Percentiles rank a stretch among this genome's conserved stretches.
phyloP scores from a whole-genome alignment of 2,888 invertebrate species.

The Dolichopus griseipennis region DNA sequence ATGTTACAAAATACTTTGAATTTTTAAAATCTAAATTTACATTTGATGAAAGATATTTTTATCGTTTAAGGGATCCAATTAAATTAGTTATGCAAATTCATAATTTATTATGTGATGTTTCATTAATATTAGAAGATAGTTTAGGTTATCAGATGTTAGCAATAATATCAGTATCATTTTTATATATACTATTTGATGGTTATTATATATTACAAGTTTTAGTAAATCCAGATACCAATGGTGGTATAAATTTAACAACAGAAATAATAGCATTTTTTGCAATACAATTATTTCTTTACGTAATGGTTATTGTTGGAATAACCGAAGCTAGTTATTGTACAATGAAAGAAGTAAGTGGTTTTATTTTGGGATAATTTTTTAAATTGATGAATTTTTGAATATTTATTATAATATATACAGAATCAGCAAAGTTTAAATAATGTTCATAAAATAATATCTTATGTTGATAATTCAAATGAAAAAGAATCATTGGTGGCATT shows the following conservation, averaged over 20 bases:
- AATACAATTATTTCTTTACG: conserved; percentile 37
- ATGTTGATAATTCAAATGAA: conserved; percentile 33
- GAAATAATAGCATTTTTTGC: conserved; percentile 39
- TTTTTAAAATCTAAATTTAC: not conserved
- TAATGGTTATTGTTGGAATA: conserved; percentile 35
- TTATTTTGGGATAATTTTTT: not conserved
- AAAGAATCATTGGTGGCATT: conserved; percentile 34
- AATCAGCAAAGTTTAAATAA: conserved; percentile 32
- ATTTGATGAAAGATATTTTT: not conserved
- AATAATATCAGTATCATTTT: conserved; percentile 37
- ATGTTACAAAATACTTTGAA: not conserved
- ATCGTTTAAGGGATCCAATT: not conserved
- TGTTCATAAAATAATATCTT: conserved; percentile 38
- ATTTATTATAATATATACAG: conserved; percentile 13
- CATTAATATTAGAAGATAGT: conserved; percentile 36
- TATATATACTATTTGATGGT: conserved; percentile 38
- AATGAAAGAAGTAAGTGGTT: conserved; percentile 26
- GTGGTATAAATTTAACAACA: conserved; percentile 33
- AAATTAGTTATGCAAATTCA: conserved; percentile 25
- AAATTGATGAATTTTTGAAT: too few relatives aligned
- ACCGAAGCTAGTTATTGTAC: conserved; percentile 36
- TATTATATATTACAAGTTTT: conserved; percentile 36
- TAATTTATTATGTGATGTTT: conserved; percentile 38
- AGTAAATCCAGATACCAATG: conserved; percentile 32
- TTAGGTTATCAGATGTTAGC: conserved; percentile 38